Evolutionary conservation across 1,140 invertebrate genomes (phyloP).

Genomic region (Pseudomyrmex flavicornis): DNA sequence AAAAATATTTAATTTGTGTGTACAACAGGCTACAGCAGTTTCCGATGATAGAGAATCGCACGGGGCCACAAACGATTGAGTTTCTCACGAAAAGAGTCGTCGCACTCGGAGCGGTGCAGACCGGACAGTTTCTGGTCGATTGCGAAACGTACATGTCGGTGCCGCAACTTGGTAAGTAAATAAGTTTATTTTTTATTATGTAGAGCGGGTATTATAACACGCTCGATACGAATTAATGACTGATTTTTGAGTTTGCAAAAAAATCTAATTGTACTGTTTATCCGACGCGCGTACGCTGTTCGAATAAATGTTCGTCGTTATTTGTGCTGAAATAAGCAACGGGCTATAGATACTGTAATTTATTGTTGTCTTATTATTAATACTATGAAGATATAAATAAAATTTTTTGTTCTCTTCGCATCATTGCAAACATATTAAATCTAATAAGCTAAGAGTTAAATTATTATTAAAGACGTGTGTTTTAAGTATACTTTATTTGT

Average conservation of each 20-base stretch:
- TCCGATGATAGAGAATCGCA: slow-evolving; percentile 94
- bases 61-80: slow-evolving; percentile 94
- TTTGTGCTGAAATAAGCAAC: neutral
- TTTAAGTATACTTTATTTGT: slow-evolving; percentile 34
- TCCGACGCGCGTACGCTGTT: neutral
- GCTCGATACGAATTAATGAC: neutral
- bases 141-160: slow-evolving; percentile 96
- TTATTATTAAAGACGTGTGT: slow-evolving; percentile 47
- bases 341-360: neutral
- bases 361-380: slow-evolving; percentile 26
- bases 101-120: slow-evolving; percentile 93
- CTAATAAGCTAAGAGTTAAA: slow-evolving; percentile 84
- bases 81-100: slow-evolving; percentile 93
- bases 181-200: too few species aligned
- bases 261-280: neutral
- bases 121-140: slow-evolving; percentile 96
- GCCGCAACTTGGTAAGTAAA: slow-evolving; percentile 88
- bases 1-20: neutral
- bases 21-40: slow-evolving; percentile 89
- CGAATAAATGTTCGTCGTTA: slow-evolving; percentile 28
- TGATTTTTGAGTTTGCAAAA: slow-evolving; percentile 4
- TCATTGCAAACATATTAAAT: slow-evolving; percentile 85
- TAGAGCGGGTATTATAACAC: too few species aligned
- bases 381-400: slow-evolving; percentile 77
- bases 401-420: slow-evolving; percentile 74